phyloP scores from a whole-genome alignment of 2,113 vertebrate species.

The Sinocyclocheilus anophthalmus region DNA sequence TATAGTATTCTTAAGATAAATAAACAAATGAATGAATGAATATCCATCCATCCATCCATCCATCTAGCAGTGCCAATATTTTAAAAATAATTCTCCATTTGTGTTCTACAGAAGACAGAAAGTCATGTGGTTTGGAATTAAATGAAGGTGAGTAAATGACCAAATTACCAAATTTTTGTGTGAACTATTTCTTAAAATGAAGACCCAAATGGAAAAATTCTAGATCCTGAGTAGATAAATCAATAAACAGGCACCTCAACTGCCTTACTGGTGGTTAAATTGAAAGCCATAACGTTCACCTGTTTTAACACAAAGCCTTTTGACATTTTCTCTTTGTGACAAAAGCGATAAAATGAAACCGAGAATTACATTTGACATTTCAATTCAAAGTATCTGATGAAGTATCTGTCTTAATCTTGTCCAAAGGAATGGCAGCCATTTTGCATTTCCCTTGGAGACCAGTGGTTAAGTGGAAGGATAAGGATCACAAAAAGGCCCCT shows the following conservation, averaged over 20 bases:
- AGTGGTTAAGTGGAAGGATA: conserved; percentile 34
- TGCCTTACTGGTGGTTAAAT: not conserved
- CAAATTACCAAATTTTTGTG: not conserved
- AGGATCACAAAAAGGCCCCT: conserved; percentile 46
- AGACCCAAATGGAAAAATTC: not conserved
- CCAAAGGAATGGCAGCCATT: conserved; percentile 45
- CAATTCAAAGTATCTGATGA: conserved; percentile 24
- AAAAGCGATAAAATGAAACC: conserved; percentile 29
- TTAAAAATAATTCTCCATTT: not conserved
- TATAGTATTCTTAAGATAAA: no score
- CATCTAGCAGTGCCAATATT: not conserved
- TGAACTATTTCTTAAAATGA: not conserved
- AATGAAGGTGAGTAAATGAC: not conserved
- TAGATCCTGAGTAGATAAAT: not conserved
- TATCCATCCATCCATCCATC: no score
- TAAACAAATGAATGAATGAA: no score
- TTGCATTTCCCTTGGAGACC: conserved; percentile 39
- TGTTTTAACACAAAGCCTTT: conserved; percentile 2
- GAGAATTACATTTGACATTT: conserved; percentile 40
- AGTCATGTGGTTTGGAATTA: not conserved
- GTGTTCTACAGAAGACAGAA: not conserved
- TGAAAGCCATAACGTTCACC: not conserved
- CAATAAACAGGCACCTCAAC: not conserved
- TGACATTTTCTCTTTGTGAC: conserved; percentile 28
- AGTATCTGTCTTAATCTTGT: conserved; percentile 35